phyloP scores from a whole-genome alignment of 2,888 invertebrate genomes.

The Lymantria dispar region DNA sequence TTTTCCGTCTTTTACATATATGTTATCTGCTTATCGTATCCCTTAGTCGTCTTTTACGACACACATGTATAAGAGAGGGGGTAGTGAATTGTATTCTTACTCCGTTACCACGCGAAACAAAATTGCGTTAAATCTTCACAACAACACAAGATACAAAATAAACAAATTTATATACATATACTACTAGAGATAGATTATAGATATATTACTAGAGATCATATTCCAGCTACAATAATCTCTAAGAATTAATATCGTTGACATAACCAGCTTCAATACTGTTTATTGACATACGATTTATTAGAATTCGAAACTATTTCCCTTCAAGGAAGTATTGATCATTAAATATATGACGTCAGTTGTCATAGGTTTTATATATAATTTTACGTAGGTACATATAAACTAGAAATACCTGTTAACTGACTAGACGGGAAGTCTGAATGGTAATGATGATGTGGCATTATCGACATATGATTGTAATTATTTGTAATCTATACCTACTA shows the following conservation, averaged over 20 bases:
- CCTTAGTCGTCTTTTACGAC: too few species aligned
- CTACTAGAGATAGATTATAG: too few species aligned
- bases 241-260: not conserved
- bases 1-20: too few species aligned
- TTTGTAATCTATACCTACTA: not conserved
- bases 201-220: too few species aligned
- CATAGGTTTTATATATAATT: constrained; percentile 10
- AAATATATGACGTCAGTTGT: constrained; percentile 16
- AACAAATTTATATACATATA: too few species aligned
- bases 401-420: constrained; percentile 15
- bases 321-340: constrained; percentile 19
- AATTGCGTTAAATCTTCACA: too few species aligned
- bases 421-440: constrained; percentile 17
- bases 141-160: too few species aligned
- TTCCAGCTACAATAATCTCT: too few species aligned
- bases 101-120: too few species aligned
- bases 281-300: constrained; percentile 2
- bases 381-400: constrained; percentile 2
- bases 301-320: constrained; percentile 9
- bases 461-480: not conserved
- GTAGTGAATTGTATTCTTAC: too few species aligned
- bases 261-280: not conserved
- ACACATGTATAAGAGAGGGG: too few species aligned
- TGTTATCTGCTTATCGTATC: too few species aligned
- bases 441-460: constrained; percentile 14